These are phyloP conservation scores for Phycodurus eques DNA, from an alignment of 2,113 vertebrate species.

Conservation along the genomic window DNA sequence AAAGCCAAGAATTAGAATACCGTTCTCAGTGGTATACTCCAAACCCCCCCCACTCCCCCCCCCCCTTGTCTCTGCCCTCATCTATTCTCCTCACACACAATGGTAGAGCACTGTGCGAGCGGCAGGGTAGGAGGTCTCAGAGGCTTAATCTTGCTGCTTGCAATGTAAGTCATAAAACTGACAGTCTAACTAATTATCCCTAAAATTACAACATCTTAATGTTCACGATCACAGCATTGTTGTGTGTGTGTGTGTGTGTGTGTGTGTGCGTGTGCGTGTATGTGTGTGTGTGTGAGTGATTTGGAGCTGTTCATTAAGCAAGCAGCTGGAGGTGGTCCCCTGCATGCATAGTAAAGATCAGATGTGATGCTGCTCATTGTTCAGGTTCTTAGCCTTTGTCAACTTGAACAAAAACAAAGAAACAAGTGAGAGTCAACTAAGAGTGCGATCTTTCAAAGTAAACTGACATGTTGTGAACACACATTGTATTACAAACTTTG, in stretches of 20 bases:
- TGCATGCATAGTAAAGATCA: conserved; percentile 59
- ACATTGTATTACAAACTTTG: background rate
- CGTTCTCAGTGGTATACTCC: conserved; percentile 23
- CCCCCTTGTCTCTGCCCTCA: background rate
- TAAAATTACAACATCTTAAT: conserved; percentile 80
- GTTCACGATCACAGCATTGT: conserved; percentile 59
- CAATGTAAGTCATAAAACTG: conserved; percentile 76
- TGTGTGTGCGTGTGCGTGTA: conserved; percentile 41
- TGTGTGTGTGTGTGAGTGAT: conserved; percentile 22
- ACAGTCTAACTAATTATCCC: conserved; percentile 78
- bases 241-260: conserved; percentile 42
- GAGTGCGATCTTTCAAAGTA: background rate
- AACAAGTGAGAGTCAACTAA: background rate
- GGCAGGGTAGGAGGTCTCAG: conserved; percentile 67
- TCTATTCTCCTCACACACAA: conserved; percentile 28
- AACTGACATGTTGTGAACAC: background rate
- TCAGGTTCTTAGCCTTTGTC: conserved; percentile 33
- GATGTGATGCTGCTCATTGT: conserved; percentile 59
- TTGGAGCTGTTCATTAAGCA: conserved; percentile 57
- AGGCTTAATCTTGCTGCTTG: conserved; percentile 62
- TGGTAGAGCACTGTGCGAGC: conserved; percentile 32
- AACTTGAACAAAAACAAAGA: conserved; percentile 13
- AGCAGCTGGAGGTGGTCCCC: conserved; percentile 65
- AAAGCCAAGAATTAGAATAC: conserved; percentile 53
- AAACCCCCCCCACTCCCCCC: conserved; percentile 1